Evolutionary conservation across 1,140 invertebrate species (phyloP).

Genomic region (Dendroctonus ponderosae): DNA sequence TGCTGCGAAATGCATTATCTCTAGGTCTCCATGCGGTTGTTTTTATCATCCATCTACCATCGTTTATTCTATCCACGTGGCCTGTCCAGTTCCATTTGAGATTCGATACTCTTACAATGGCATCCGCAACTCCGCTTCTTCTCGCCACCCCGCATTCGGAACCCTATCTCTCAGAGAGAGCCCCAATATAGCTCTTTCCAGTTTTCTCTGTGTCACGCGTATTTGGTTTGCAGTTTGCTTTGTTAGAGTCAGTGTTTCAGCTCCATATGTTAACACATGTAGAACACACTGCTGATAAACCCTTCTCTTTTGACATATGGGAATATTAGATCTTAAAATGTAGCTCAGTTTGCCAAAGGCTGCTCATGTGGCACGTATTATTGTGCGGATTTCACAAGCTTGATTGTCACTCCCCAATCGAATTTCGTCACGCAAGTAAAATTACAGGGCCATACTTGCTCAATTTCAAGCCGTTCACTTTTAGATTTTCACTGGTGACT

Average conservation of each 20-base stretch:
- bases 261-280: neutral
- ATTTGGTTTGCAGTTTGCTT: constrained; percentile 1
- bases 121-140: neutral
- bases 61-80: too few species aligned
- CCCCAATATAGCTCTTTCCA: neutral
- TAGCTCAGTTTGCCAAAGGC: neutral
- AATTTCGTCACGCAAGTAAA: neutral
- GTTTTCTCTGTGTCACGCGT: neutral
- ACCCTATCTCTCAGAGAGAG: constrained; percentile 1
- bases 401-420: neutral
- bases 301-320: constrained; percentile 1
- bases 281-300: neutral
- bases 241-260: neutral
- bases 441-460: neutral
- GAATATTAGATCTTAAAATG: neutral
- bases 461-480: too few species aligned
- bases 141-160: neutral
- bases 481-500: too few species aligned
- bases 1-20: neutral
- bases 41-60: neutral
- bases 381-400: neutral
- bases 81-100: neutral
- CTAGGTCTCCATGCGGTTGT: neutral
- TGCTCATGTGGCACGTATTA: neutral
- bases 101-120: neutral